Percentiles rank a stretch among this genome's conserved stretches.
phyloP scores from a whole-genome alignment of 2,113 vertebrate genomes.

The Brachyhypopomus gauderio region DNA sequence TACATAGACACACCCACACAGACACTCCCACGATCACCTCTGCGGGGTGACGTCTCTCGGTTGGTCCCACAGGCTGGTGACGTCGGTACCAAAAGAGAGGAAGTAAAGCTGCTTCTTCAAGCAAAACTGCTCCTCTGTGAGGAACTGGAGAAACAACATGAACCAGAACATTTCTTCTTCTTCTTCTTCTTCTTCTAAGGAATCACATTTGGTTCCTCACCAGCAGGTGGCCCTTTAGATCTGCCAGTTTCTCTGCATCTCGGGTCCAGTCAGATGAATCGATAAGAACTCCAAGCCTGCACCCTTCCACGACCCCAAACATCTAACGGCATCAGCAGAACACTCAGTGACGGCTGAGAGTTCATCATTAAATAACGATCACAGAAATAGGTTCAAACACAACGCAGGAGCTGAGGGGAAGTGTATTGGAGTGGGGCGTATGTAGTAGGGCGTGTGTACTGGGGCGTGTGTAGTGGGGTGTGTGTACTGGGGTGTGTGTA shows the following conservation, averaged over 20 bases:
- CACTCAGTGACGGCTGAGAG: not conserved
- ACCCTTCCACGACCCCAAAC: slow-evolving; percentile 78
- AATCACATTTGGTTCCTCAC: slow-evolving; percentile 63
- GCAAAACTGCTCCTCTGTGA: slow-evolving; percentile 80
- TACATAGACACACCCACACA: not conserved
- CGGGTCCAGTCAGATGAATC: slow-evolving; percentile 65
- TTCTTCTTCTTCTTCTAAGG: too few relatives aligned
- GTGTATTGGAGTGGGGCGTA: not conserved
- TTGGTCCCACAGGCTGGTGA: slow-evolving; percentile 70
- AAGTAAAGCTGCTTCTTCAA: slow-evolving; percentile 74
- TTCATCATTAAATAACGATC: too few relatives aligned
- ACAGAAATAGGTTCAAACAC: not conserved
- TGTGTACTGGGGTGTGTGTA: too few relatives aligned
- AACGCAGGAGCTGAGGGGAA: slow-evolving; percentile 34
- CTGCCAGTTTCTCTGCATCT: slow-evolving; percentile 55
- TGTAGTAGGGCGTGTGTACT: too few relatives aligned
- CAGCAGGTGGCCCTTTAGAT: slow-evolving; percentile 74
- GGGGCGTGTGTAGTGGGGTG: too few relatives aligned
- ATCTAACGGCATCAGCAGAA: slow-evolving; percentile 61
- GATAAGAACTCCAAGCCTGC: slow-evolving; percentile 72
- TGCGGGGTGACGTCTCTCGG: slow-evolving; percentile 59
- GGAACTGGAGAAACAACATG: slow-evolving; percentile 61
- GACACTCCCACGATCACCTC: slow-evolving; percentile 56
- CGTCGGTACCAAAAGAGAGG: slow-evolving; percentile 69
- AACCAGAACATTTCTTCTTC: too few relatives aligned